Evolutionary conservation across 1,140 invertebrate genomes (phyloP), one percentile per base, ranked within the genome.

Genomic region (Dendrolimus kikuchii): DNA sequence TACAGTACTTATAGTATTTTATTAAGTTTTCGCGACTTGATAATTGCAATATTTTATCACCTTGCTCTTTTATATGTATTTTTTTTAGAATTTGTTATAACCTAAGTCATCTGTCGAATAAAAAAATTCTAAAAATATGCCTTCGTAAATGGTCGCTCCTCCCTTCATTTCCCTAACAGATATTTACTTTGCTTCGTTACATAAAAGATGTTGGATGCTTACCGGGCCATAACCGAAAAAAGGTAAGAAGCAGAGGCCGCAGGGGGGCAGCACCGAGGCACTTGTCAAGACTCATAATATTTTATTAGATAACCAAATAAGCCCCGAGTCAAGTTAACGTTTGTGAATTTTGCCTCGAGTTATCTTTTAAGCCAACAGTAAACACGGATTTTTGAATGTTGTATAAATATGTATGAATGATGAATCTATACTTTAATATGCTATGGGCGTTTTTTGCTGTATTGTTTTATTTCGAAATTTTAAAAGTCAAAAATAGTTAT

Each of bases 221-320:
- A 69, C 58, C 66, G 64, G 48, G 60, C 65, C 61, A 71, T 79
- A 81, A 78, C 69, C 52, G 68, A 66, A 71, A 67, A 23, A 69
- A 73, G 66, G 66, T 69, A 77, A 66, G 69, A 56, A 70, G 53
- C 60, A 49, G 5, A 57, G 62, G 68, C 68, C 74, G 66, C 74
- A 53, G 67, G 72, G 71, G 81, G 70, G 64, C 73, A 69, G 66
- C 72, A 72, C 49, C 53, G 55, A 71, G 73, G 71, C 73, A 81
- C 68, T 85, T 85, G 78, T 86, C 78, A 81, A 77, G 75, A 62
- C 80, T 83, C 82, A 73, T 86, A 82, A 86, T 86, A 86, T 86
- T 86, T 86, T 86, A 86, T 86, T 81, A 77, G 73, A 82, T 82
- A 81, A 86, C 80, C 78, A 77, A 83, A 86, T 86, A 83, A 86